phyloP scores from a whole-genome alignment of 1,140 invertebrate species.

The Pseudomyrmex dendroicus region DNA sequence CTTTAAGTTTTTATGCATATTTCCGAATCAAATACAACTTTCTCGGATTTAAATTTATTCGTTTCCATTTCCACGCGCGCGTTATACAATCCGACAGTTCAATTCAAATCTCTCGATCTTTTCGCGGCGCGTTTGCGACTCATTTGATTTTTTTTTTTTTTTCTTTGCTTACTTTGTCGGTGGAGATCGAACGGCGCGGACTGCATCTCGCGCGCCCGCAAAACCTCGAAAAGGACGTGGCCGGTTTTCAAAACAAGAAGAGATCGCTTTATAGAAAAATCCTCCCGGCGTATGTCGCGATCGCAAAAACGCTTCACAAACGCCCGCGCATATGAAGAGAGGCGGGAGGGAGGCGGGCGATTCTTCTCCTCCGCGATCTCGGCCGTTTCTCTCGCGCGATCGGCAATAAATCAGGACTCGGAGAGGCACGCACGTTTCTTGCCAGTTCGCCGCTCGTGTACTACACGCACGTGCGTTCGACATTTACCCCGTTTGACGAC shows the following conservation, averaged over 20 bases:
- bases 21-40: neutral
- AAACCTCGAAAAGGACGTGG: constrained; percentile 28
- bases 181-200: neutral
- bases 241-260: constrained; percentile 49
- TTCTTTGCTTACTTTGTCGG: neutral
- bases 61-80: too few relatives aligned
- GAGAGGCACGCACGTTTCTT: constrained; percentile 61
- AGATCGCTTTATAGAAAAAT: constrained; percentile 38
- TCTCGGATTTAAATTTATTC: neutral
- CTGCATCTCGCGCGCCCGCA: neutral
- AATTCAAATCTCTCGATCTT: too few relatives aligned
- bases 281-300: neutral
- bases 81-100: too few relatives aligned
- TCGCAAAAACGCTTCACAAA: constrained; percentile 48
- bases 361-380: neutral
- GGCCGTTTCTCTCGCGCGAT: constrained; percentile 46
- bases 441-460: constrained; percentile 11
- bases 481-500: constrained; percentile 59
- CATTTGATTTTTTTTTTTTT: too few relatives aligned
- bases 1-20: neutral
- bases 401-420: constrained; percentile 67
- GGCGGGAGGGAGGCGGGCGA: neutral
- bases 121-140: too few relatives aligned
- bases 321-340: constrained; percentile 29
- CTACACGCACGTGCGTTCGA: constrained; percentile 61